Percentiles rank a stretch among this genome's conserved stretches.
Conservation (phyloP, 2,797 vertebrate genomes). For the Manis pentadactyla region DNA sequence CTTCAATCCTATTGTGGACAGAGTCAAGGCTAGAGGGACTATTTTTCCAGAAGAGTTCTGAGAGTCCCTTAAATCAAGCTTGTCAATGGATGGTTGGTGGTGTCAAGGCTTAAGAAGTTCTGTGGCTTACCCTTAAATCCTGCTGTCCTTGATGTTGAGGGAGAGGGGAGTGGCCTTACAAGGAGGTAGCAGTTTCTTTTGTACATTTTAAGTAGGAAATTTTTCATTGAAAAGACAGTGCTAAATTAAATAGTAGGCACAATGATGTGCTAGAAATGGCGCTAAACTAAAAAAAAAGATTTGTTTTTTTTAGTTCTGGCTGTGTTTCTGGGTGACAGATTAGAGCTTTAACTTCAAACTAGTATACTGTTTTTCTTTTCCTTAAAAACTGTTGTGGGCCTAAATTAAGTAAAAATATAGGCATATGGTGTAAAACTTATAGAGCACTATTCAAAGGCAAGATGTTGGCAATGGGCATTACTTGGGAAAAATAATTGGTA, state of each 20-base stretch:
- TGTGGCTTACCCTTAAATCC: neutral
- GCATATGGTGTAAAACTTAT: neutral
- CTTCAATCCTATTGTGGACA: neutral
- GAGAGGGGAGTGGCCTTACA: neutral
- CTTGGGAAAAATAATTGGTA: constrained; percentile 27
- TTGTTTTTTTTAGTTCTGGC: neutral
- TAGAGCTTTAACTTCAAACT: neutral
- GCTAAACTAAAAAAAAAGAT: neutral
- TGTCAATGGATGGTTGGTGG: neutral
- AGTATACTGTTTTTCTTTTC: constrained; percentile 9
- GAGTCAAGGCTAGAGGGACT: neutral
- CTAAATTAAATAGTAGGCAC: neutral
- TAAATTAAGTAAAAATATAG: constrained; percentile 37
- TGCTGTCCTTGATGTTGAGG: neutral
- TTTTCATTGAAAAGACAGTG: neutral
- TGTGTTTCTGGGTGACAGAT: neutral
- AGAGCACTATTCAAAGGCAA: constrained; percentile 10
- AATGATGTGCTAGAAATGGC: neutral
- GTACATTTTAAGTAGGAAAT: neutral
- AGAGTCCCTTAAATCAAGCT: neutral
- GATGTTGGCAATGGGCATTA: constrained; percentile 12
- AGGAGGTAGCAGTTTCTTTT: neutral
- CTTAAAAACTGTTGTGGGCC: neutral
- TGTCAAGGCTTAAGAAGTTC: neutral
- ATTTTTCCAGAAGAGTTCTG: constrained; percentile 1